Conservation (phyloP, 2,113 vertebrate species). For the Phoenicopterus ruber region DNA sequence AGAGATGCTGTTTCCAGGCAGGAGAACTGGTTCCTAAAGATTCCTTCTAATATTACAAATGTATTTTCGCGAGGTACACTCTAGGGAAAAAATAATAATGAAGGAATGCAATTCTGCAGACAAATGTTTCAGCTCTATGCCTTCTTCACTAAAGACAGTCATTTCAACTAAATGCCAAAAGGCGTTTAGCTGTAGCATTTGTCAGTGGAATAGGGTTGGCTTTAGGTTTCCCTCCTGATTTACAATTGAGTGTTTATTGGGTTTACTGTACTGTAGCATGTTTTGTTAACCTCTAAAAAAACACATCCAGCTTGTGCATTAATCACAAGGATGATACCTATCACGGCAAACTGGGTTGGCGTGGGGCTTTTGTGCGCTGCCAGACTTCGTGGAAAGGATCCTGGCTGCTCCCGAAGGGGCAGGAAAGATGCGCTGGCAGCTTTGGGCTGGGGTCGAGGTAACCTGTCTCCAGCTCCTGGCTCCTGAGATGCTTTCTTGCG, state of each 20-base stretch:
- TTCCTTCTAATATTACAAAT: slow-evolving; percentile 13
- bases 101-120: slow-evolving; percentile 38
- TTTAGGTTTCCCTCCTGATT: slow-evolving; percentile 48
- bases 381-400: fast-evolving
- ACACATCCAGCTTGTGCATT: neutral
- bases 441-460: neutral
- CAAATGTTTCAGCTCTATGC: slow-evolving; percentile 43
- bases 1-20: neutral
- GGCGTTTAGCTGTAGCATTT: slow-evolving; percentile 38
- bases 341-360: fast-evolving
- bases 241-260: slow-evolving; percentile 45
- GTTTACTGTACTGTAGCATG: slow-evolving; percentile 21
- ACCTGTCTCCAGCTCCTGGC: neutral
- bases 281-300: slow-evolving; percentile 44
- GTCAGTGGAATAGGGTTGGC: slow-evolving; percentile 3
- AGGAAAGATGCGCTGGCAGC: fast-evolving
- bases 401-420: neutral
- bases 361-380: neutral
- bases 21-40: neutral
- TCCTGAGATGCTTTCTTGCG: neutral
- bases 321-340: neutral
- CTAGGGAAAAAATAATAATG: slow-evolving; percentile 21
- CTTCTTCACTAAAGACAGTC: slow-evolving; percentile 36
- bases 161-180: slow-evolving; percentile 30
- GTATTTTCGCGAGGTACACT: slow-evolving; percentile 11